A percentile compares a stretch with the other conserved stretches of the same genome.
These are phyloP conservation scores for Cylloceria caligata DNA, from an alignment of 2,888 invertebrate species.

Conservation along the genomic window DNA sequence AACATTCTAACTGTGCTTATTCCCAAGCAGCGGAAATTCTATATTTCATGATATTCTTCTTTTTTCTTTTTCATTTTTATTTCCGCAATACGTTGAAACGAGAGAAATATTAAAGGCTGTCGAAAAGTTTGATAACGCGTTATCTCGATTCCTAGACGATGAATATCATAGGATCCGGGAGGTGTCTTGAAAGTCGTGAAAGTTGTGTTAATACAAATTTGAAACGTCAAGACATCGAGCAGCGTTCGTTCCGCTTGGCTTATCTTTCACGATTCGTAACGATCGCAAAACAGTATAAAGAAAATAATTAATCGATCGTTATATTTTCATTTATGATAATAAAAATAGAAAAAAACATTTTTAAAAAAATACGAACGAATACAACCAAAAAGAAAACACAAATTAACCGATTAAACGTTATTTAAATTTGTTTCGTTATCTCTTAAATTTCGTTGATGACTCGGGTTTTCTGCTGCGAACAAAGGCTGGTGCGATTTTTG, in stretches of 20 bases:
- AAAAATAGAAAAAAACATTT: background rate
- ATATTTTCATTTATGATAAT: too few relatives aligned
- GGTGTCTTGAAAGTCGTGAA: slow-evolving; percentile 43
- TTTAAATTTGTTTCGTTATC: slow-evolving; percentile 23
- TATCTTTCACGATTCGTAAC: background rate
- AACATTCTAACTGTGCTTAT: slow-evolving; percentile 62
- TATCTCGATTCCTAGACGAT: slow-evolving; percentile 34
- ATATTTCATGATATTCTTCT: slow-evolving; percentile 40
- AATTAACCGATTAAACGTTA: slow-evolving; percentile 3
- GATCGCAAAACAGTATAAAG: background rate
- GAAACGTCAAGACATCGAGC: slow-evolving; percentile 32
- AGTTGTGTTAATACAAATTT: slow-evolving; percentile 55
- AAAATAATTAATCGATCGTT: too few relatives aligned
- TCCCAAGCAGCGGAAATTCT: slow-evolving; percentile 41
- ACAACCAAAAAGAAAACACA: too few relatives aligned
- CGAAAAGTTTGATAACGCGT: slow-evolving; percentile 24
- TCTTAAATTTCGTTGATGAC: slow-evolving; percentile 49
- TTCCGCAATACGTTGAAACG: slow-evolving; percentile 15
- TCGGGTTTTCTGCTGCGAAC: slow-evolving; percentile 80
- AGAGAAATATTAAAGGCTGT: slow-evolving; percentile 20
- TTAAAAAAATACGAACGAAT: too few relatives aligned
- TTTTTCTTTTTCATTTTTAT: slow-evolving; percentile 26
- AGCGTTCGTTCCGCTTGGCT: slow-evolving; percentile 16
- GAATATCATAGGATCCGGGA: slow-evolving; percentile 29
- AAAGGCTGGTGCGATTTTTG: slow-evolving; percentile 84